A percentile compares a stretch with the other conserved stretches of the same genome.
Evolutionary conservation across 2,797 vertebrate species (phyloP).

Genomic region (Periparus ater): DNA sequence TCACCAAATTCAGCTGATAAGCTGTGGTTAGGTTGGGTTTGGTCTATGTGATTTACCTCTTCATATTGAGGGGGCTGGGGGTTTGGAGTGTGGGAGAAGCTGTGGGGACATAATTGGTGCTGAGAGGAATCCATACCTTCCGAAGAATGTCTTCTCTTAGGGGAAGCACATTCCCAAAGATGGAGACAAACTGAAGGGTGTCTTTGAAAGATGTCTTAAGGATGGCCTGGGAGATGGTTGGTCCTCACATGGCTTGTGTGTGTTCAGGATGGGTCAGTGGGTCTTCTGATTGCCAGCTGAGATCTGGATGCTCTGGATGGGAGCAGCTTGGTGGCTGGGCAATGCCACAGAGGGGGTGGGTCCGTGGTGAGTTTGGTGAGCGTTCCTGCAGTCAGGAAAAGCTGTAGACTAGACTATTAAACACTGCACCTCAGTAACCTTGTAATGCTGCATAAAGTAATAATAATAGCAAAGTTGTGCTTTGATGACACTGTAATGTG

Average conservation of each 20-base stretch:
- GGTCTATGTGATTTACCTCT: conserved; percentile 8
- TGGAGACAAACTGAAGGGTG: not conserved
- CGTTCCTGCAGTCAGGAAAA: conserved; percentile 75
- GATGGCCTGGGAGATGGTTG: not conserved
- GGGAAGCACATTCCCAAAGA: not conserved
- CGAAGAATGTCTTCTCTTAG: not conserved
- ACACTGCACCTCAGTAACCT: conserved; percentile 93
- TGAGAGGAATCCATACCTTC: not conserved
- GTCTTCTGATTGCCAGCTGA: not conserved
- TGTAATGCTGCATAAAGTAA: conserved; percentile 92
- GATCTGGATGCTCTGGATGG: not conserved
- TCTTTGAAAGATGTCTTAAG: not conserved
- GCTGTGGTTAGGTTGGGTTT: not conserved
- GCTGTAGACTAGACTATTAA: conserved; percentile 79
- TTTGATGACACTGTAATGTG: conserved; percentile 84
- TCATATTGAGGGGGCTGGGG: not conserved
- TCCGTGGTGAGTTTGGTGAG: conserved; percentile 73
- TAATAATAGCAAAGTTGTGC: conserved; percentile 84
- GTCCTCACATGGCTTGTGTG: not conserved
- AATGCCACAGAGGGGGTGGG: not conserved
- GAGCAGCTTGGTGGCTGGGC: not conserved
- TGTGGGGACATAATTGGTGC: not conserved
- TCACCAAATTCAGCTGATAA: conserved; percentile 75
- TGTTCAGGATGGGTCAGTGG: not conserved
- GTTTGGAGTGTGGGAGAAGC: not conserved